Percentiles rank a stretch among this genome's conserved stretches.
Conservation (phyloP, 2,888 invertebrate genomes). For the Lepidonotus clava region DNA sequence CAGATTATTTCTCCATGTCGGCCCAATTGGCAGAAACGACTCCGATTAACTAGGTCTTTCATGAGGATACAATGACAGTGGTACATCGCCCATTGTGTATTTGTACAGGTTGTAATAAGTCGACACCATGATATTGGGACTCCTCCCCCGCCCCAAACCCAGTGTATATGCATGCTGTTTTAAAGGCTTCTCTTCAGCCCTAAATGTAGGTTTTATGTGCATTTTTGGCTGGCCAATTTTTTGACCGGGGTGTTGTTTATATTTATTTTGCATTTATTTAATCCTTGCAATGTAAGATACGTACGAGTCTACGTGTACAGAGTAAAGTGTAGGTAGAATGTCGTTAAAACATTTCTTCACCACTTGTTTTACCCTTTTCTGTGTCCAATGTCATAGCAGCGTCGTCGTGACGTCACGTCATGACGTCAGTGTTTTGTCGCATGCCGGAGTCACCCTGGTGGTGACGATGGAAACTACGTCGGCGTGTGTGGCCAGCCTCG, state of each 20-base stretch:
- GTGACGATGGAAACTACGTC: slow-evolving; percentile 3
- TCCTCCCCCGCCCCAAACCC: not conserved
- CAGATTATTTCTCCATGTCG: too few relatives aligned
- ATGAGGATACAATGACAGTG: too few relatives aligned
- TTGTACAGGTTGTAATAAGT: too few relatives aligned
- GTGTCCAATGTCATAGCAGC: not conserved
- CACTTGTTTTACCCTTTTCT: slow-evolving; percentile 7
- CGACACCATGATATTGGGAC: too few relatives aligned
- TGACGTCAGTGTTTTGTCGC: not conserved
- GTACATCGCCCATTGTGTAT: too few relatives aligned
- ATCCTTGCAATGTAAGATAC: not conserved
- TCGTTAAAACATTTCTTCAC: slow-evolving; percentile 2
- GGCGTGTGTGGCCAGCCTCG: not conserved
- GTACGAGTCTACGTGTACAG: slow-evolving; percentile 23
- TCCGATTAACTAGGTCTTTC: too few relatives aligned
- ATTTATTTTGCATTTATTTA: slow-evolving; percentile 54
- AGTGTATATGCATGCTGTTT: slow-evolving; percentile 43
- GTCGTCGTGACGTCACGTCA: not conserved
- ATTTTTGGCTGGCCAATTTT: slow-evolving; percentile 49
- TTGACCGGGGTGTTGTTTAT: slow-evolving; percentile 44
- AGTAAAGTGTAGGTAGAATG: not conserved
- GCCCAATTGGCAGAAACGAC: too few relatives aligned
- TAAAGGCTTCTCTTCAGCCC: not conserved
- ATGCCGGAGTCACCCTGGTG: slow-evolving; percentile 42
- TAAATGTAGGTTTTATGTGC: slow-evolving; percentile 11